Evolutionary conservation across 2,113 vertebrate species (phyloP), one percentile per base, ranked within the genome.

Genomic region (Calyptommatus sinebrachiatus): DNA sequence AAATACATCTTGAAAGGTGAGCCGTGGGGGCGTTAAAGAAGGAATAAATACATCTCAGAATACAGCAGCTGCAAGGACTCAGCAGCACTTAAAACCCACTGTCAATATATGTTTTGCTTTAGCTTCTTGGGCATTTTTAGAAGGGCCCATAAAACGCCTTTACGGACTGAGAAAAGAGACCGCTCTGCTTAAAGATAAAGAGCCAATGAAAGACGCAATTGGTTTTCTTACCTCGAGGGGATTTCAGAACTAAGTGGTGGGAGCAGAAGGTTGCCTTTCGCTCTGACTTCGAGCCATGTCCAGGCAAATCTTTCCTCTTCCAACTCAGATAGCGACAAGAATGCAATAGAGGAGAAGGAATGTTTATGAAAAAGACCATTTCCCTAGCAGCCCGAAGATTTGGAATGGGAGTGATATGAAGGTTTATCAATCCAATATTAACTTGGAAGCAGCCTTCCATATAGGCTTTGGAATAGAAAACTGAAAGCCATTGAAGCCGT

Each of bases 11-110:
- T 72, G 21, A 26, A 46, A 46, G 22, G 21, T 22, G 22, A 72
- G 7, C 69, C 46, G n/a, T 31, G n/a, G n/a, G 48, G 45, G 41
- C 18, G 7, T 3, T 62, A 79, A 72, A 79, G 69, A 46, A 71
- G 69, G n/a, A 72, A 79, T 79, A 79, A 79, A 79, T 65, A 79
- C 69, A 48, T 72, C 48, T 63, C 11, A 48, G 78, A 29, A 79
- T 65, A n/a, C 48, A 78, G 31, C 62, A 41, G 67, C 50, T 61
- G 26, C 29, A 45, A 46, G 53, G 67, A 71, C 16, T 28, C 50
- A 7, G 35, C 20, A 28, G 57, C 50, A 67, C 28, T 8, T 78
- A 78, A 78, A 71, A 10, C 31, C 63, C 35, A 71, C 46, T 78
- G 67, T 78, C 70, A 78, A 78, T 78, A 78, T 78, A 71, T 46